Percentiles rank a stretch among this genome's conserved stretches.
phyloP scores from a whole-genome alignment of 2,113 vertebrate species.

The Anseranas semipalmata region DNA sequence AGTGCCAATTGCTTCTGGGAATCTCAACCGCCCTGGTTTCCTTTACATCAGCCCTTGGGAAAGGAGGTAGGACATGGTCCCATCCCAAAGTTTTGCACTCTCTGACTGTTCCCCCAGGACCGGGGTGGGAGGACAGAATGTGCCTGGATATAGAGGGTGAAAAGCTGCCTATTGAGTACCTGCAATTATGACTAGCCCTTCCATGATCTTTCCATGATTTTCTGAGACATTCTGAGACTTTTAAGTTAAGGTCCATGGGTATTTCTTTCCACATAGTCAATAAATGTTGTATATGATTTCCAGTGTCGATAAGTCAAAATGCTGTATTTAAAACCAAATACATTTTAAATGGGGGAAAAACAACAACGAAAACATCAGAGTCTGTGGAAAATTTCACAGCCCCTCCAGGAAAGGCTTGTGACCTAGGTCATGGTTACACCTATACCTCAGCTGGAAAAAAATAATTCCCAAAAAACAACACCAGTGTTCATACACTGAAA shows the following conservation, averaged over 20 bases:
- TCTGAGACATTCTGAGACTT: not conserved
- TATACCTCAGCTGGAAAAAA: conserved; percentile 32
- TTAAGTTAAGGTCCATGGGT: not conserved
- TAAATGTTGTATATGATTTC: not conserved
- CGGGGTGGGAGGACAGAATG: not conserved
- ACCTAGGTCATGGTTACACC: conserved; percentile 10
- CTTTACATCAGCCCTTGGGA: not conserved
- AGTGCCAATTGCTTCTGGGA: not conserved
- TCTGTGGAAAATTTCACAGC: conserved; percentile 44
- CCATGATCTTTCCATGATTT: not conserved
- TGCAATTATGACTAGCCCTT: not conserved
- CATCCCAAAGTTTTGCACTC: not conserved
- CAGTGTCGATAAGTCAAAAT: not conserved
- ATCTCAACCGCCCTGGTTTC: not conserved
- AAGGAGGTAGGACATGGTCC: not conserved
- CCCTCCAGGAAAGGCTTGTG: conserved; percentile 11
- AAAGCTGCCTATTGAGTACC: not conserved
- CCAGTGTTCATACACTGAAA: not conserved
- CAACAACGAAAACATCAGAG: not conserved
- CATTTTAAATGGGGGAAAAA: not conserved
- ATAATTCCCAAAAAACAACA: not conserved
- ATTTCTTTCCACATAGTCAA: not conserved
- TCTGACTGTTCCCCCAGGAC: not conserved
- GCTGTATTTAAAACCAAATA: conserved; percentile 17
- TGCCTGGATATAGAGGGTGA: not conserved